Evolutionary conservation across 1,140 invertebrate genomes (phyloP).

Genomic region (Zaprionus tsacasi): DNA sequence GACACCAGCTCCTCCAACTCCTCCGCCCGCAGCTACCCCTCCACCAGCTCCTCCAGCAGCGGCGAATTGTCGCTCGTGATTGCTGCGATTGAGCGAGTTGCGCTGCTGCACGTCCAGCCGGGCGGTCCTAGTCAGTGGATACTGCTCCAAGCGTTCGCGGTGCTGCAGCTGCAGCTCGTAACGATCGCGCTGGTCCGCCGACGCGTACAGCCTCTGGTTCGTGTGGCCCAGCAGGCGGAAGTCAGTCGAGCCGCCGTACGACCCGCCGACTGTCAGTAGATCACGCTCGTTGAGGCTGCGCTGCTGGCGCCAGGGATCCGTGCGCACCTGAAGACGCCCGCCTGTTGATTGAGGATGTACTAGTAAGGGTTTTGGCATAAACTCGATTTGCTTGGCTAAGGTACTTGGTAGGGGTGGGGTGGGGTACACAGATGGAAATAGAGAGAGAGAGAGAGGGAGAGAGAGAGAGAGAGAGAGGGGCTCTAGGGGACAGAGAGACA

Average conservation of each 20-base stretch:
- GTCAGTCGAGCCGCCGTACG: conserved; percentile 58
- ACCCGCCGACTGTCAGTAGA: conserved; percentile 66
- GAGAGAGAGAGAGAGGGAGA: too few relatives aligned
- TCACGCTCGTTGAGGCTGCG: conserved; percentile 82
- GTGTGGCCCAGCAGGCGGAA: conserved; percentile 64
- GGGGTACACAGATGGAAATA: neutral
- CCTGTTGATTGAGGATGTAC: conserved; percentile 71
- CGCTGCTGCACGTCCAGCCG: conserved; percentile 82
- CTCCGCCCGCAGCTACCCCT: conserved; percentile 8
- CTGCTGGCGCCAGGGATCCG: conserved; percentile 80
- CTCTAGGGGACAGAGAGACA: conserved; percentile 6
- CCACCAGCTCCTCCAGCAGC: conserved; percentile 14
- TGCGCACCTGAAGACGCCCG: conserved; percentile 76
- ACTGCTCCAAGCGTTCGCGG: conserved; percentile 77
- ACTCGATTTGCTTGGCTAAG: conserved; percentile 32
- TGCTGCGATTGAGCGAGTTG: conserved; percentile 80
- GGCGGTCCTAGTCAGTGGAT: conserved; percentile 77
- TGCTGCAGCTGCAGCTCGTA: conserved; percentile 81
- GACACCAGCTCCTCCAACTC: conserved; percentile 33
- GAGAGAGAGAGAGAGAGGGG: neutral
- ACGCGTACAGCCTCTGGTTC: conserved; percentile 75
- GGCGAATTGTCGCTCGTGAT: conserved; percentile 80
- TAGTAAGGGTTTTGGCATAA: conserved; percentile 46
- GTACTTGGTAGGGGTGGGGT: conserved; percentile 16
- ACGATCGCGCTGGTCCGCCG: conserved; percentile 77